Evolutionary conservation across 2,113 vertebrate species (phyloP), one percentile per base, ranked within the genome.

Genomic region (Vidua macroura): DNA sequence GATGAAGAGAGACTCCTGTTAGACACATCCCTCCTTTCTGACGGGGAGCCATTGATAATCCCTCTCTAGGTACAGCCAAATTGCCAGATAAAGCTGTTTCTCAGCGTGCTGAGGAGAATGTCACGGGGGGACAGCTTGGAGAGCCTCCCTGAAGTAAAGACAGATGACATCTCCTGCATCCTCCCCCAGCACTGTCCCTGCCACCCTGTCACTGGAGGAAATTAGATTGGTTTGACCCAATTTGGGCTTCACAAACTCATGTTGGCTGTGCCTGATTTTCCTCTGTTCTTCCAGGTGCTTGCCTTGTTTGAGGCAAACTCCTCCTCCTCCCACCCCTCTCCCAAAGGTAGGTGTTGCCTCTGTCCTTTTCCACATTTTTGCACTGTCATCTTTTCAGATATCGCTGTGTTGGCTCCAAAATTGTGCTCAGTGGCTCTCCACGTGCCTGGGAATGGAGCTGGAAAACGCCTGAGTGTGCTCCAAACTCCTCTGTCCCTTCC

Each of bases 221-320:
- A 95, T 96, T 51, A 70, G 46, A 90, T 86, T 94, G 92, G 7
- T 55, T 92, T 95, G 95, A 94, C 96, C 79, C 88, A 74, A 66
- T 93, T 86, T 86, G 79, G 64, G 66, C 90, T 63, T 81, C 74
- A 88, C 51, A 83, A 66, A 93, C 92, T 59, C 76, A 5, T 4
- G 24, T 48, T 93, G 88, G 55, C 79, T 63, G 64, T 35, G 86
- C 51, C 8, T 88, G 46, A 4, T 81, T 90, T 63, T 25, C 48
- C 43, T 67, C 37, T 31, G 33, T 35, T 77, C 68, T 18, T 86
- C 90, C 92, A 93, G 86, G 83, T 92, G 76, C 64, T 88, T 3
- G 6, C 49, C 78, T 74, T 46, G 85, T 80, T 83, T 11, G 55
- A 90, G 39, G 59, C 33, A 58, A 83, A 43, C 59, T 53, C 39